Conservation (phyloP, 2,113 vertebrate species). For the Guaruba guarouba region DNA sequence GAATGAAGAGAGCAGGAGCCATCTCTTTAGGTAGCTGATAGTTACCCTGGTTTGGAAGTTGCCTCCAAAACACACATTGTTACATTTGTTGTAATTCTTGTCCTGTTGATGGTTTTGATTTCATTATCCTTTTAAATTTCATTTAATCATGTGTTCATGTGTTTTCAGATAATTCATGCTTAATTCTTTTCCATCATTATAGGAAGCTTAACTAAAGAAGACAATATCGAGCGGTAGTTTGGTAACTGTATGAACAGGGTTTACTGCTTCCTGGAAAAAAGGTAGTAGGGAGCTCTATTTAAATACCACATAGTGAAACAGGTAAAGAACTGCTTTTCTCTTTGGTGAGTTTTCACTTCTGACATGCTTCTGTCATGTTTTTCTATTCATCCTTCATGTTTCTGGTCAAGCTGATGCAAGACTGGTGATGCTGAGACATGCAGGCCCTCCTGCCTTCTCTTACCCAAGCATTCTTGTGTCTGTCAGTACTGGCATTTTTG, state of each 20-base stretch:
- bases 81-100: neutral
- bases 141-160: neutral
- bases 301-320: neutral
- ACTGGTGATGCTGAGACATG: neutral
- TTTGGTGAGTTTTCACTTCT: neutral
- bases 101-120: accelerated
- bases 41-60: neutral
- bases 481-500: neutral
- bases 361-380: neutral
- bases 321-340: neutral
- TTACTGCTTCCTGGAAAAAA: neutral
- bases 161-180: neutral
- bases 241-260: neutral
- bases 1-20: neutral
- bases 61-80: neutral
- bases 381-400: neutral
- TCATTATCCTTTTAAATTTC: neutral
- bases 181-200: neutral
- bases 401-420: neutral
- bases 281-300: neutral
- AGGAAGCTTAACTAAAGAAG: neutral
- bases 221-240: neutral
- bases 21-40: neutral
- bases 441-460: neutral
- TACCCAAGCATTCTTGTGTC: neutral